These are phyloP conservation scores for Platyscapa corneri DNA, from an alignment of 1,140 invertebrate genomes.

Conservation along the genomic window DNA sequence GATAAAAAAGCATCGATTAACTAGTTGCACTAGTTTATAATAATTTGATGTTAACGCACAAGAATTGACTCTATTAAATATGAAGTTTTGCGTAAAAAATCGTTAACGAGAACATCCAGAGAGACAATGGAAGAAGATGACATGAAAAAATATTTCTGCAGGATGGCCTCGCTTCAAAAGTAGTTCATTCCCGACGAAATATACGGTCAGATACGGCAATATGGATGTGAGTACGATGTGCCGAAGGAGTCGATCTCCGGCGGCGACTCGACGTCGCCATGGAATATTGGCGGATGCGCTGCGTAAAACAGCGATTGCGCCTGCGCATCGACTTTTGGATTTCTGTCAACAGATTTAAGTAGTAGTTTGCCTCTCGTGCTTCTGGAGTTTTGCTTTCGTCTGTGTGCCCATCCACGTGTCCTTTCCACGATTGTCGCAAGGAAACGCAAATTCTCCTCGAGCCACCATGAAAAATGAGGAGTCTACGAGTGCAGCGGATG, in stretches of 20 bases:
- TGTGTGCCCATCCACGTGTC: background rate
- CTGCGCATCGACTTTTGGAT: constrained; percentile 58
- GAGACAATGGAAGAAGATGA: background rate
- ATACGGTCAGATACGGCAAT: background rate
- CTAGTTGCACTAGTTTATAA: no score
- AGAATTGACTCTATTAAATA: no score
- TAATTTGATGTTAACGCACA: no score
- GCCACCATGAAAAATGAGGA: constrained; percentile 4
- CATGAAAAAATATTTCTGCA: background rate
- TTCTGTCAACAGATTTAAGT: constrained; percentile 60
- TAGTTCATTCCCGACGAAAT: background rate
- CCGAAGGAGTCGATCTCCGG: constrained; percentile 10
- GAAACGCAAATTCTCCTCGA: background rate
- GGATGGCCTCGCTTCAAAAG: background rate
- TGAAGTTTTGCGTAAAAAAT: no score
- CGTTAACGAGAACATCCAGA: background rate
- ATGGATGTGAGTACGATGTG: background rate
- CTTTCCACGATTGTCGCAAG: background rate
- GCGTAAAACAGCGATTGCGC: background rate
- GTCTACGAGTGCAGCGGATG: background rate
- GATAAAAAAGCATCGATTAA: no score
- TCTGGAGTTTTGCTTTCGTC: background rate
- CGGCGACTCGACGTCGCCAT: constrained; percentile 59
- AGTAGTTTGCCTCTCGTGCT: background rate
- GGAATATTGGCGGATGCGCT: constrained; percentile 60